These are phyloP conservation scores for Spheniscus humboldti DNA, from an alignment of 2,797 vertebrate genomes.

Conservation along the genomic window DNA sequence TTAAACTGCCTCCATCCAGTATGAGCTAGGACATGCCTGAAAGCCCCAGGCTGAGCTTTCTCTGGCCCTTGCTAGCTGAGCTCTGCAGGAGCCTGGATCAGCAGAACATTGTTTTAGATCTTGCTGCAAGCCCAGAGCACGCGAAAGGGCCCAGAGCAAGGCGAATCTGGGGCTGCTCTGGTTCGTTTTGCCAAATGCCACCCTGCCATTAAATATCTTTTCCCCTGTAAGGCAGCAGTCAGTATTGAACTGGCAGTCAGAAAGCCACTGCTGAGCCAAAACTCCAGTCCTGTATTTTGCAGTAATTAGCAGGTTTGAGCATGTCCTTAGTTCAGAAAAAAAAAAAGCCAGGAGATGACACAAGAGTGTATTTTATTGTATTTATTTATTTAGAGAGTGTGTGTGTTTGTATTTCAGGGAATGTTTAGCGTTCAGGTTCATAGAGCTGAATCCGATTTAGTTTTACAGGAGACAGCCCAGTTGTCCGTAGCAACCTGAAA, in stretches of 20 bases:
- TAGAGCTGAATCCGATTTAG: slow-evolving; percentile 51
- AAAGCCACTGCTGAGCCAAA: slow-evolving; percentile 9
- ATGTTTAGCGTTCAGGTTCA: slow-evolving; percentile 54
- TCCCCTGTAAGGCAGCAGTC: not conserved
- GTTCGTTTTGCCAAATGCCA: not conserved
- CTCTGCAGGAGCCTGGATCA: not conserved
- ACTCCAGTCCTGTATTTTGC: slow-evolving; percentile 29
- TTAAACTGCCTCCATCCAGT: not conserved
- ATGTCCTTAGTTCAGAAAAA: slow-evolving; percentile 21
- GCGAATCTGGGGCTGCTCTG: not conserved
- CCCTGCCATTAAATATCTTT: not conserved
- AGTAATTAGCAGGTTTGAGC: slow-evolving; percentile 63
- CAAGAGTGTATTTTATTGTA: not conserved
- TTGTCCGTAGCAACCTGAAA: slow-evolving; percentile 72
- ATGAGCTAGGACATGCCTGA: not conserved
- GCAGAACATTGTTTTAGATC: not conserved
- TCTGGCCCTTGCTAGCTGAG: not conserved
- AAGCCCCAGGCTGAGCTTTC: not conserved
- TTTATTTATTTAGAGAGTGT: not conserved
- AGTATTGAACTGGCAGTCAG: not conserved
- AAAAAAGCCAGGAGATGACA: slow-evolving; percentile 49
- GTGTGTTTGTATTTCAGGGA: slow-evolving; percentile 43
- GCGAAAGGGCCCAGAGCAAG: fast-evolving
- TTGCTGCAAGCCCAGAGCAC: not conserved
- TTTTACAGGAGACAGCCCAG: slow-evolving; percentile 64